Conservation (phyloP, 2,113 vertebrate species). For the Axis porcinus region DNA sequence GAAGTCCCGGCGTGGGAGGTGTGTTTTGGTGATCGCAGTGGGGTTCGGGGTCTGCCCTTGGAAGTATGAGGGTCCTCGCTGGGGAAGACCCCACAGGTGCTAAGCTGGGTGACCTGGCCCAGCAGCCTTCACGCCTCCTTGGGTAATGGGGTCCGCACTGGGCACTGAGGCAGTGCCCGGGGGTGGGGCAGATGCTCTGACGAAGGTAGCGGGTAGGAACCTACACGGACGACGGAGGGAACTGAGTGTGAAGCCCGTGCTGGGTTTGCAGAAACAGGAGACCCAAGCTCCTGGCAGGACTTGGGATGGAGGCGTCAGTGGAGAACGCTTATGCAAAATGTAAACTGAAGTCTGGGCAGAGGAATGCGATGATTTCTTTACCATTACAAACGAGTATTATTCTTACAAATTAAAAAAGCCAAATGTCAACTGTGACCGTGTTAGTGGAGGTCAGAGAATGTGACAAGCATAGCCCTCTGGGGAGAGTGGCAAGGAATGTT, state of each 20-base stretch:
- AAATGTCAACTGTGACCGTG: not conserved
- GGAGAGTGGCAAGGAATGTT: accelerated
- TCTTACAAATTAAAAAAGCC: not conserved
- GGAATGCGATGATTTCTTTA: too few relatives aligned
- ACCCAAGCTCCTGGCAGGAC: not conserved
- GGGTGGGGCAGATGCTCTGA: not conserved
- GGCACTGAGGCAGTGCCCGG: not conserved
- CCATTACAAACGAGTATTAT: not conserved
- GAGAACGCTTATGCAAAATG: accelerated
- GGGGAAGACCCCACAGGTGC: accelerated
- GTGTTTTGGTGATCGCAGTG: not conserved
- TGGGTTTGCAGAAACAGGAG: not conserved
- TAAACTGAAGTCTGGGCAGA: not conserved
- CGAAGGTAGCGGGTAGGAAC: not conserved
- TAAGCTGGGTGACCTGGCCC: too few relatives aligned
- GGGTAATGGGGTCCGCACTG: accelerated
- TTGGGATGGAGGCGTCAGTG: accelerated
- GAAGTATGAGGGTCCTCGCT: not conserved
- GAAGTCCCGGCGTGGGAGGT: accelerated
- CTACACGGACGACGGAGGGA: accelerated
- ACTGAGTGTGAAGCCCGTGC: not conserved
- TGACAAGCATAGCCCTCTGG: not conserved
- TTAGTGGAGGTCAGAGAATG: not conserved
- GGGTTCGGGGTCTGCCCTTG: not conserved
- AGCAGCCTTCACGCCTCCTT: accelerated